Conservation (phyloP, 2,797 vertebrate genomes). For the Poeciliopsis presidionis region DNA sequence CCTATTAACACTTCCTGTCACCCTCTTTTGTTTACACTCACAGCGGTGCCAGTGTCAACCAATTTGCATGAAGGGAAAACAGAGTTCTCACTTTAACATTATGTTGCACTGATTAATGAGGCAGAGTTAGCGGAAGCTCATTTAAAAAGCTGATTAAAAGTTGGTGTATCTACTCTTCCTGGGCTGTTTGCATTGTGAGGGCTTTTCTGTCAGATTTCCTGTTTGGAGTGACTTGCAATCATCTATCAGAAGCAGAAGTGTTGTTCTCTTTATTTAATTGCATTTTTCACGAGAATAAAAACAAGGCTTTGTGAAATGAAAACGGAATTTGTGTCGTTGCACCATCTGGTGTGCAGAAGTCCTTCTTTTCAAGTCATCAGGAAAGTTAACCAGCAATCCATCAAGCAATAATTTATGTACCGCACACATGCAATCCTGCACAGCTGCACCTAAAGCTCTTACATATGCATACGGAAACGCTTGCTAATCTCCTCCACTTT, state of each 20-base stretch:
- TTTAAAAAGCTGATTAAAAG: constrained; percentile 37
- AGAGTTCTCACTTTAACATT: constrained; percentile 29
- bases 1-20: constrained; percentile 44
- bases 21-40: constrained; percentile 27
- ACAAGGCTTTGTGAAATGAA: constrained; percentile 7
- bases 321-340: neutral
- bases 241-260: neutral
- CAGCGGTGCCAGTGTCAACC: constrained; percentile 19
- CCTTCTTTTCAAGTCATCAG: constrained; percentile 1
- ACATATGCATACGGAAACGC: constrained; percentile 24
- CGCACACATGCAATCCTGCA: constrained; percentile 14
- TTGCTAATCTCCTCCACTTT: constrained; percentile 28
- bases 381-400: constrained; percentile 22
- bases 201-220: neutral
- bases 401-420: constrained; percentile 32
- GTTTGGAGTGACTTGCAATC: neutral
- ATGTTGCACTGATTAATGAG: constrained; percentile 43
- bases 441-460: constrained; percentile 35
- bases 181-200: constrained; percentile 1
- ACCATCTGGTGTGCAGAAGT: constrained; percentile 43
- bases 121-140: neutral
- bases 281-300: neutral
- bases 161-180: constrained; percentile 2
- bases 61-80: constrained; percentile 50
- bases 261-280: neutral